Evolutionary conservation across 2,797 vertebrate species (phyloP).

Genomic region (Amblyopsis hoosieri): DNA sequence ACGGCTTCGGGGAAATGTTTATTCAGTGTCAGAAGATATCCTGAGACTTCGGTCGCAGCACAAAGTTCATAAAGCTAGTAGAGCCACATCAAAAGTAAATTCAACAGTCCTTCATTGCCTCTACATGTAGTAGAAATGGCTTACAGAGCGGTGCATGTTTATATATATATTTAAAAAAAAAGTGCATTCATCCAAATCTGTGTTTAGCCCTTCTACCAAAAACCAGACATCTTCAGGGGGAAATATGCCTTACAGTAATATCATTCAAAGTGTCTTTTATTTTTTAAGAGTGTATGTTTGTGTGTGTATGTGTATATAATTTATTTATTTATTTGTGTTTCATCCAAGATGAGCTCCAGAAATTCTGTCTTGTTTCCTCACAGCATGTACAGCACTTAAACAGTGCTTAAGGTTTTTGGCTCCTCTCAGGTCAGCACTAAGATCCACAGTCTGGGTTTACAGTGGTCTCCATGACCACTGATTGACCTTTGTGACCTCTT

Average conservation of each 20-base stretch:
- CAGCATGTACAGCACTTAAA: slow-evolving; percentile 19
- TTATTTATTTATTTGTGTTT: slow-evolving; percentile 36
- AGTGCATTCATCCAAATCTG: slow-evolving; percentile 55
- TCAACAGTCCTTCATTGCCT: slow-evolving; percentile 59
- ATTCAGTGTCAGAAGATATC: slow-evolving; percentile 69
- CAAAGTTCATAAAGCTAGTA: slow-evolving; percentile 61
- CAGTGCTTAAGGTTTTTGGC: slow-evolving; percentile 6
- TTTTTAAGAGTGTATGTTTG: slow-evolving; percentile 32
- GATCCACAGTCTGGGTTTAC: not conserved
- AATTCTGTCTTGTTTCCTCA: slow-evolving; percentile 17
- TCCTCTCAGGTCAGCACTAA: slow-evolving; percentile 19
- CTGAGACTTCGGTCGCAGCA: slow-evolving; percentile 67
- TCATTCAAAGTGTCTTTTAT: slow-evolving; percentile 68
- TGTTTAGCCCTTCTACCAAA: slow-evolving; percentile 54
- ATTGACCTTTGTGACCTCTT: slow-evolving; percentile 29
- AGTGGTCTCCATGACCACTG: slow-evolving; percentile 10
- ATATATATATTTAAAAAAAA: too few relatives aligned
- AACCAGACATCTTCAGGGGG: slow-evolving; percentile 46
- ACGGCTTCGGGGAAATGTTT: slow-evolving; percentile 55
- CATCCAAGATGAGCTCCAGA: slow-evolving; percentile 30
- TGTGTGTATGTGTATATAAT: too few relatives aligned
- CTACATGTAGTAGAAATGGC: slow-evolving; percentile 53
- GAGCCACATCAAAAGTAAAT: slow-evolving; percentile 59
- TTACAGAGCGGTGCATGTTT: slow-evolving; percentile 30
- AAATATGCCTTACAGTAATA: slow-evolving; percentile 59